A percentile compares a stretch with the other conserved stretches of the same genome.
Evolutionary conservation across 2,113 vertebrate species (phyloP).

Genomic region (Dascyllus trimaculatus): DNA sequence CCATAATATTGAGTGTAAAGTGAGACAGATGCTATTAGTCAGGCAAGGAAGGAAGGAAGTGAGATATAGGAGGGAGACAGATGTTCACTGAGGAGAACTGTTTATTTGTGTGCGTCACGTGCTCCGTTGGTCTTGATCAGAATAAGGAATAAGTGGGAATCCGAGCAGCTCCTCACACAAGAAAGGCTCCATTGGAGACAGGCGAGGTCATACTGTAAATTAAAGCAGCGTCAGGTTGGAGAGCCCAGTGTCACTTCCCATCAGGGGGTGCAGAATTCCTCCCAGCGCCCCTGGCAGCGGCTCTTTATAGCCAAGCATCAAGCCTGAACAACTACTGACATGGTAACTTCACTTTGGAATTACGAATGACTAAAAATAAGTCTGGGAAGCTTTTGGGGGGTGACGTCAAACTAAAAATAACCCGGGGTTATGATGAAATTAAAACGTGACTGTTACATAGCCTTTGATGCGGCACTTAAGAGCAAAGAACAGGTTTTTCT

Average conservation of each 20-base stretch:
- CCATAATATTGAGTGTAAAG: constrained; percentile 15
- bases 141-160: constrained; percentile 38
- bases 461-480: constrained; percentile 6
- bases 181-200: constrained; percentile 24
- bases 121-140: constrained; percentile 35
- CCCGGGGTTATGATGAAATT: constrained; percentile 4
- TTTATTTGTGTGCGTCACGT: constrained; percentile 42
- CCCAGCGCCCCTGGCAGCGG: constrained; percentile 64
- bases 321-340: constrained; percentile 32
- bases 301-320: constrained; percentile 34
- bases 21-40: constrained; percentile 49
- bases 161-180: constrained; percentile 31
- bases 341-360: constrained; percentile 25
- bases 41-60: constrained; percentile 27
- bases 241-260: constrained; percentile 57
- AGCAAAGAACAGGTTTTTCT: constrained; percentile 36
- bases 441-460: constrained; percentile 2
- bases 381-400: neutral
- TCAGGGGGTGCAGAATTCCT: constrained; percentile 67
- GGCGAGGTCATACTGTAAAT: constrained; percentile 66
- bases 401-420: constrained; percentile 37
- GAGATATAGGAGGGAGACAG: constrained; percentile 53
- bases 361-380: constrained; percentile 5
- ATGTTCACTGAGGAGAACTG: constrained; percentile 46
- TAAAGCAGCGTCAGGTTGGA: constrained; percentile 52